Evolutionary conservation across 64 coral and sea anemone genomes (phyloP).

Genomic region (Pachyseris speciosa): DNA sequence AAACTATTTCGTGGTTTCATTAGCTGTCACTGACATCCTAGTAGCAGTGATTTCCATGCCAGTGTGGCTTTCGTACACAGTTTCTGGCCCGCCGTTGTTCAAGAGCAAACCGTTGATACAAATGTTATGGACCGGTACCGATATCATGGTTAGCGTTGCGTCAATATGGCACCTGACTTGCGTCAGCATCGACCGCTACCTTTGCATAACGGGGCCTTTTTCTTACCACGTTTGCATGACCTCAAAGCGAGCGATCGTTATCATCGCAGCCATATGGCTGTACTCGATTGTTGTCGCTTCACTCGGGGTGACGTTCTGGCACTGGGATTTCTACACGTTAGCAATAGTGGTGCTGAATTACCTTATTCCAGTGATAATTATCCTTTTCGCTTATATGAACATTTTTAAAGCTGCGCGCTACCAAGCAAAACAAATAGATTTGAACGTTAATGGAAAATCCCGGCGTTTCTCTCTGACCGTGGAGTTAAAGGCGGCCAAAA

Average conservation of each 20-base stretch:
- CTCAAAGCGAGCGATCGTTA: slow-evolving; percentile 52
- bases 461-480: slow-evolving; percentile 72
- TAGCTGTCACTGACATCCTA: slow-evolving; percentile 87
- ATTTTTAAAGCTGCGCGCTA: slow-evolving; percentile 79
- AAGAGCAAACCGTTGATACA: slow-evolving; percentile 52
- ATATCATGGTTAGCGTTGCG: slow-evolving; percentile 81
- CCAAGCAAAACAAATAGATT: slow-evolving; percentile 83
- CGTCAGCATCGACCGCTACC: slow-evolving; percentile 85
- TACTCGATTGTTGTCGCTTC: slow-evolving; percentile 77
- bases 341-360: slow-evolving; percentile 74
- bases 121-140: slow-evolving; percentile 76
- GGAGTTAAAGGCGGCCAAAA: slow-evolving; percentile 89
- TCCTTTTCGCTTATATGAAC: slow-evolving; percentile 77
- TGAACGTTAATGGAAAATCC: slow-evolving; percentile 74
- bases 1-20: slow-evolving; percentile 83
- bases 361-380: slow-evolving; percentile 64
- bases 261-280: slow-evolving; percentile 63
- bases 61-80: slow-evolving; percentile 78
- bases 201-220: slow-evolving; percentile 71
- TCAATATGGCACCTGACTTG: slow-evolving; percentile 92
- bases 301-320: slow-evolving; percentile 64
- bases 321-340: slow-evolving; percentile 58
- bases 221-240: slow-evolving; percentile 76
- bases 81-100: slow-evolving; percentile 46
- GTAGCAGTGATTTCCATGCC: slow-evolving; percentile 84